Evolutionary conservation across 2,888 invertebrate species (phyloP).

Genomic region (Magallana nippona): DNA sequence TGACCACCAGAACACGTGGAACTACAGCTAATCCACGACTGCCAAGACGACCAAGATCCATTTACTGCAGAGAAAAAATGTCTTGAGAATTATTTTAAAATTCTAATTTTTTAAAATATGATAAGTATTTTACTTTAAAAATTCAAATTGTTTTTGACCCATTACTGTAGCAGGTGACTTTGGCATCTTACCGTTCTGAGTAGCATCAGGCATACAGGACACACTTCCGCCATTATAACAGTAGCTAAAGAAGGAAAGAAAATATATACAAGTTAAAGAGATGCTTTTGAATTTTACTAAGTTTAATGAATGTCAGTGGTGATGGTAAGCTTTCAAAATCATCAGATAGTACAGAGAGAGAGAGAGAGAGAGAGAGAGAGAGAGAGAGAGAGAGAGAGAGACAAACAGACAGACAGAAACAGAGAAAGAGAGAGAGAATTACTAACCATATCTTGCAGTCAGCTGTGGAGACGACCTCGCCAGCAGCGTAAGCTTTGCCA

Average conservation of each 20-base stretch:
- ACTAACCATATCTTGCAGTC: constrained; percentile 26
- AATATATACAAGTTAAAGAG: background rate
- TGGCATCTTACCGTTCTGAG: constrained; percentile 22
- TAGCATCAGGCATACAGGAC: constrained; percentile 22
- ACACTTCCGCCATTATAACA: background rate
- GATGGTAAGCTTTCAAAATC: too few relatives aligned
- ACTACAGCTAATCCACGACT: constrained; percentile 35
- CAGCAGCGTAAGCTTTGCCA: constrained; percentile 16
- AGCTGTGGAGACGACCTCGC: background rate
- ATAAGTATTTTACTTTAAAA: background rate
- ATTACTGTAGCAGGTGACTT: background rate
- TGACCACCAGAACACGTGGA: constrained; percentile 37
- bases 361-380: too few relatives aligned
- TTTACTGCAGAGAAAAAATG: constrained; percentile 5
- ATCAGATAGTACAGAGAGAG: too few relatives aligned
- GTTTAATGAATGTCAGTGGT: too few relatives aligned
- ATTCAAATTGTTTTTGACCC: too few relatives aligned
- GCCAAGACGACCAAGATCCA: constrained; percentile 36
- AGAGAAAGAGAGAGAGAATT: too few relatives aligned
- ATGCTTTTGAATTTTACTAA: too few relatives aligned
- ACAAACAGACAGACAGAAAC: too few relatives aligned
- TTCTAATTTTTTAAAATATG: background rate
- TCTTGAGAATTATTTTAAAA: too few relatives aligned
- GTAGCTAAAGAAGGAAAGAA: background rate
- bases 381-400: too few relatives aligned